Evolutionary conservation across 2,797 vertebrate genomes (phyloP).

Genomic region (Clarias fuscus): DNA sequence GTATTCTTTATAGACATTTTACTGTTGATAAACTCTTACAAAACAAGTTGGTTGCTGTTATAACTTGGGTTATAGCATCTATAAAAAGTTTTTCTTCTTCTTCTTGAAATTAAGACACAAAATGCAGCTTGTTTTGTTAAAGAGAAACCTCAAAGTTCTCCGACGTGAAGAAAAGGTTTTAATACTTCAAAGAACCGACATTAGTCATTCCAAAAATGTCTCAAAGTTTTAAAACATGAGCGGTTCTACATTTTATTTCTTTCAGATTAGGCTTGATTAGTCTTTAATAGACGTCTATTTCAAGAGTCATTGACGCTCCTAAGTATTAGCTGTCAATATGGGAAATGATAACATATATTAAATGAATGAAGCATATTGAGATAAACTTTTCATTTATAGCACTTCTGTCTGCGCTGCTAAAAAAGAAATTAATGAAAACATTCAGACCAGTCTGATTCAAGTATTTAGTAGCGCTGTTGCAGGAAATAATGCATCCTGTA

Average conservation of each 20-base stretch:
- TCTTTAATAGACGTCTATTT: background rate
- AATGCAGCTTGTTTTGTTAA: background rate
- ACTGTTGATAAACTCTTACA: background rate
- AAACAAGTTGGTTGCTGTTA: background rate
- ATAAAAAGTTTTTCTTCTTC: background rate
- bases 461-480: background rate
- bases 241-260: background rate
- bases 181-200: background rate
- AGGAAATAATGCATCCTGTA: background rate
- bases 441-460: background rate
- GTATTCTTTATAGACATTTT: background rate
- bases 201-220: background rate
- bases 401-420: no score
- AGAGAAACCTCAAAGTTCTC: background rate
- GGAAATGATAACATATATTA: background rate
- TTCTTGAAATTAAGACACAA: background rate
- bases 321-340: background rate
- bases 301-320: background rate
- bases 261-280: background rate
- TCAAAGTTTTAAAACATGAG: background rate
- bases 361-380: background rate
- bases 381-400: background rate
- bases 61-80: background rate
- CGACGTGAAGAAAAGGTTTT: background rate
- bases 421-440: background rate